Evolutionary conservation across 2,113 vertebrate species (phyloP), one percentile per base, ranked within the genome.

Genomic region (Todiramphus chloris): DNA sequence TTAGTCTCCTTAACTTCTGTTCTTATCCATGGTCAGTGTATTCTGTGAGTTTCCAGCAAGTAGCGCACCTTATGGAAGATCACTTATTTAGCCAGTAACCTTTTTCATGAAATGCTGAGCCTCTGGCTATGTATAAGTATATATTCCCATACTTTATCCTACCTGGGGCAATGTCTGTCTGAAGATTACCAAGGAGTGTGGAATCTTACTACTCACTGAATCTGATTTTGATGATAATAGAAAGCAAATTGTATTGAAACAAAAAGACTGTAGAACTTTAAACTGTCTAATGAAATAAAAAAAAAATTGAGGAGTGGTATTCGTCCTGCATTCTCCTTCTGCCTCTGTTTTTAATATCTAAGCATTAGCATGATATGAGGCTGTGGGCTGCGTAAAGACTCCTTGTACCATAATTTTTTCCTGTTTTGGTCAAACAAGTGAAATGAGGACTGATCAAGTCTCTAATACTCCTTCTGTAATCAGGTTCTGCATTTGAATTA

Each of bases 21-120:
- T 94, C 44, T 82, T 16, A 62, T 51, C 53, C 33, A 6, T 25
- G 64, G 77, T 73, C 80, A 79, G 48, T 82, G 44, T 80, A 59
- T 91, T 89, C n/a, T 83, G 31, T 90, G 44, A 24, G 21, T 82
- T 93, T 93, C 44, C 11, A 27, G 20, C 62, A 94, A 87, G 51
- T 23, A 83, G 16, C 0, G 0, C 33, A 41, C 39, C 66, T 93
- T 76, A 41, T 66, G 28, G 53, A 75, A 72, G 69, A 72, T 5
- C 83, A 82, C 91, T 94, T 78, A 60, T 78, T 91, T 87, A 85
- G 53, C 88, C 70, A 37, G 21, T 89, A 89, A 82, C 62, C 35
- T 87, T 89, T 87, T 53, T 48, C 30, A 33, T 56, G 67, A 87
- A 80, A 83, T 0, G 0, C 46, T 68, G 56, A 83, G 24, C 62